A percentile compares a stretch with the other conserved stretches of the same genome.
phyloP scores from a whole-genome alignment of 2,888 invertebrate species.

The Alloscopus bannaensis region DNA sequence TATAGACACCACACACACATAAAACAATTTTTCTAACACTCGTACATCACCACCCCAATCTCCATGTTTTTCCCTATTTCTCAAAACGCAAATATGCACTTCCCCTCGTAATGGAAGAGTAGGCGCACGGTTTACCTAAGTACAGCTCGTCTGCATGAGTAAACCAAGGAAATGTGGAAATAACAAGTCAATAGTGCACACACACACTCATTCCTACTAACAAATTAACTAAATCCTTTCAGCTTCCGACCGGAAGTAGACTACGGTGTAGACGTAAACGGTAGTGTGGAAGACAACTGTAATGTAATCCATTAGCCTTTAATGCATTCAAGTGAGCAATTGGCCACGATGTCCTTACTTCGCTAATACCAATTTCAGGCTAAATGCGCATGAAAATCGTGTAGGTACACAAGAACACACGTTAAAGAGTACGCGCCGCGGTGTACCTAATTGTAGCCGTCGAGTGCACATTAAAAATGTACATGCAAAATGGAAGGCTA shows the following conservation, averaged over 20 bases:
- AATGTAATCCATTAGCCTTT: too few species aligned
- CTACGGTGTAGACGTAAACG: background rate
- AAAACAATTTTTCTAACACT: too few species aligned
- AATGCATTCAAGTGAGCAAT: slow-evolving; percentile 46
- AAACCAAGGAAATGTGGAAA: too few species aligned
- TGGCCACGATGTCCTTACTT: slow-evolving; percentile 42
- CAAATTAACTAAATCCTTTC: background rate
- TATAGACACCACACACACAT: too few species aligned
- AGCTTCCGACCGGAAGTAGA: background rate
- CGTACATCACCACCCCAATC: too few species aligned
- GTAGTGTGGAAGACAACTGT: background rate
- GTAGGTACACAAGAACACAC: background rate
- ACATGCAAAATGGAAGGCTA: slow-evolving; percentile 41
- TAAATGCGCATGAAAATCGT: slow-evolving; percentile 25
- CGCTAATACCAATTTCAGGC: slow-evolving; percentile 48
- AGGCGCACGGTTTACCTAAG: too few species aligned
- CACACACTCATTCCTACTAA: too few species aligned
- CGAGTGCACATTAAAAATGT: background rate
- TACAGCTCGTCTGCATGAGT: too few species aligned
- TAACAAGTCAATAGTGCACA: too few species aligned
- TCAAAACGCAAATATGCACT: too few species aligned
- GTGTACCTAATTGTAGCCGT: background rate
- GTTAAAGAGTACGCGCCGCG: background rate
- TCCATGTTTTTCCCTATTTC: too few species aligned
- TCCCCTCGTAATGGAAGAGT: too few species aligned